phyloP scores from a whole-genome alignment of 2,888 invertebrate species.

The Orthosia incerta region DNA sequence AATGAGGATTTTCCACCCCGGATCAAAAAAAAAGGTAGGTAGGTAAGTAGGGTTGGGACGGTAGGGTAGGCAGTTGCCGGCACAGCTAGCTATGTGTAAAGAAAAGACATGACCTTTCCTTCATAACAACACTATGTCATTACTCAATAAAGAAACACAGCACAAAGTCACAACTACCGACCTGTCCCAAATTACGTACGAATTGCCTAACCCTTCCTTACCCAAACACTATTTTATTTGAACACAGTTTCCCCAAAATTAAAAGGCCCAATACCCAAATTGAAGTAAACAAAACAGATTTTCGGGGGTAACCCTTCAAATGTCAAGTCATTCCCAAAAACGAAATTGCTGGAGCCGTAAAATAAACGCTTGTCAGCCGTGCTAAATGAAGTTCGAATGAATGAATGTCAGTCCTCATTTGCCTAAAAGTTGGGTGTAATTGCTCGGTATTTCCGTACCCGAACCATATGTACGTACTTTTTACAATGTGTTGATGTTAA shows the following conservation, averaged over 20 bases:
- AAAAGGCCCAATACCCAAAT: constrained; percentile 51
- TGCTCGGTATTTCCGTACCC: constrained; percentile 55
- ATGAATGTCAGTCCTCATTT: constrained; percentile 67
- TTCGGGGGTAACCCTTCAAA: constrained; percentile 55
- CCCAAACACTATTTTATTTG: constrained; percentile 47
- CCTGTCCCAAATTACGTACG: constrained; percentile 23
- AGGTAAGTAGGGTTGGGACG: no score
- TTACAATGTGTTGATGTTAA: constrained; percentile 42
- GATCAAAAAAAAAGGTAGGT: no score
- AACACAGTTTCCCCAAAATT: constrained; percentile 44
- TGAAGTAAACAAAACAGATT: constrained; percentile 61
- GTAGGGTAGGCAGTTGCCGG: no score
- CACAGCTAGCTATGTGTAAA: no score
- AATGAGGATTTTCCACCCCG: no score
- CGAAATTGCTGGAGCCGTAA: constrained; percentile 55
- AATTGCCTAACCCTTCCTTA: background rate
- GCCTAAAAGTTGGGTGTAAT: constrained; percentile 60
- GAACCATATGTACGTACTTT: constrained; percentile 47
- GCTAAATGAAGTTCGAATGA: constrained; percentile 73
- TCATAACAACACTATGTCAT: background rate
- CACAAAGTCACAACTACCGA: constrained; percentile 4
- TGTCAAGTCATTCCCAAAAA: constrained; percentile 53
- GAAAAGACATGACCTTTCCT: no score
- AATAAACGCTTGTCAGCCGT: constrained; percentile 66
- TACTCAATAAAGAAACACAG: background rate